Base-by-base conservation (phyloP, 2,113 vertebrate species). In the Tachysurus vachellii region DNA sequence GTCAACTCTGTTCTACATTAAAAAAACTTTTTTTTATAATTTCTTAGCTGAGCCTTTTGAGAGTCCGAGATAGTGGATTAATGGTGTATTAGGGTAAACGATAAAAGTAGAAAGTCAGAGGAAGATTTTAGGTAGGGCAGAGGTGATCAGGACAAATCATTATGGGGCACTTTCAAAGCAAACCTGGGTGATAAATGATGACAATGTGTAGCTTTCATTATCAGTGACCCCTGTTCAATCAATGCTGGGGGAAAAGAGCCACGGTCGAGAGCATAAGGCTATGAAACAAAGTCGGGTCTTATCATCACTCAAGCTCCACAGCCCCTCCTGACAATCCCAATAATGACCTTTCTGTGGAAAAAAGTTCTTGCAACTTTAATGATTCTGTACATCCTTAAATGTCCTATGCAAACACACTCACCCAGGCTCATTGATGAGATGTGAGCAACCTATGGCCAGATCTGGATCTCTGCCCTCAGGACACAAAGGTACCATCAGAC, bases 211-310 rank as follows among this genome's bases (percentile, higher is more conserved):
- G 84, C 87, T 88, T 90, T 90, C 87, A 87, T 90, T 90, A 90
- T 88, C 87, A 87, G 57, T 90, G 89, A 90, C 89, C 89, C 87
- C 89, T 88, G 87, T 90, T 90, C 87, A 85, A 88, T 90, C 85
- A 88, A 79, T 86, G 53, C 89, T 83, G 68, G 71, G 68, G 82
- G 86, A 76, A 85, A 62, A 83, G 70, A 53, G 85, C 68, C 85
- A 85, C 82, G 76, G 85, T 90, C 77, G 68, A 90, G 70, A 84
- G 89, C 84, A 88, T 86, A 73, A 83, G 82, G 85, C 84, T 82
- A 86, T 62, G 44, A 86, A 83, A 88, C 85, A 82, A 88, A 82
- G 82, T 79, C 68, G 56, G 82, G 73, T 82, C 76, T 81, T 70
- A 85, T 85, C 87, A 88, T 90, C 82, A 86, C 70, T 90, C 89